Conservation (phyloP, 2,888 invertebrate species). For the Polia nebulosa region DNA sequence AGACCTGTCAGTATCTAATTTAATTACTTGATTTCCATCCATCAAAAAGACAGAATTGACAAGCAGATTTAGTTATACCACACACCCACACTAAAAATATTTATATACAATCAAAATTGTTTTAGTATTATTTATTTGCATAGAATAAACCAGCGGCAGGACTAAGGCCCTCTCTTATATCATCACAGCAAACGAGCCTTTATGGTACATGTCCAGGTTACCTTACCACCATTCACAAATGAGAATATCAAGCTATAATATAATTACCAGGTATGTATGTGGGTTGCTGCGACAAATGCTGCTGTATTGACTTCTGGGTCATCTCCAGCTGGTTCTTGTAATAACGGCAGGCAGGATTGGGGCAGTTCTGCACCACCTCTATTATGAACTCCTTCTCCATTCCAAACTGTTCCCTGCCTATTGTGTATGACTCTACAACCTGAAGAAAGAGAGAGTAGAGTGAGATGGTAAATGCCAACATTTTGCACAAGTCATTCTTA, state of each 20-base stretch:
- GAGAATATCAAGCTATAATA: not conserved
- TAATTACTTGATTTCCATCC: not conserved
- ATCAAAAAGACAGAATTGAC: not conserved
- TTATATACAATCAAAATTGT: not conserved
- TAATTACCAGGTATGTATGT: constrained; percentile 88
- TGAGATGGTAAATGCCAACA: not conserved
- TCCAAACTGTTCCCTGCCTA: constrained; percentile 95
- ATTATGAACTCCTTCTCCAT: constrained; percentile 98
- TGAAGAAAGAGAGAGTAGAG: constrained; percentile 63
- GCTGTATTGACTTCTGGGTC: constrained; percentile 93
- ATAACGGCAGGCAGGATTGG: constrained; percentile 96
- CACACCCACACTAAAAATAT: not conserved
- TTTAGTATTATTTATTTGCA: not conserved
- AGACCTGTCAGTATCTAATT: not conserved
- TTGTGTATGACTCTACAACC: constrained; percentile 96
- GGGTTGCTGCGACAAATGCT: constrained; percentile 91
- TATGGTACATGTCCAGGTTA: not conserved
- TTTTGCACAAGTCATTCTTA: not conserved
- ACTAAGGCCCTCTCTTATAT: not conserved
- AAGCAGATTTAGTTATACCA: not conserved
- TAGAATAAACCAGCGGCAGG: not conserved
- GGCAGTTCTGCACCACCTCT: constrained; percentile 97
- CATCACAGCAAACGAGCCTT: not conserved
- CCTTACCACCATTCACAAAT: not conserved
- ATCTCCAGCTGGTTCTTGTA: constrained; percentile 96